A percentile compares a stretch with the other conserved stretches of the same genome.
Evolutionary conservation across 2,888 invertebrate genomes (phyloP).

Genomic region (Cataglyphis altisquamis): DNA sequence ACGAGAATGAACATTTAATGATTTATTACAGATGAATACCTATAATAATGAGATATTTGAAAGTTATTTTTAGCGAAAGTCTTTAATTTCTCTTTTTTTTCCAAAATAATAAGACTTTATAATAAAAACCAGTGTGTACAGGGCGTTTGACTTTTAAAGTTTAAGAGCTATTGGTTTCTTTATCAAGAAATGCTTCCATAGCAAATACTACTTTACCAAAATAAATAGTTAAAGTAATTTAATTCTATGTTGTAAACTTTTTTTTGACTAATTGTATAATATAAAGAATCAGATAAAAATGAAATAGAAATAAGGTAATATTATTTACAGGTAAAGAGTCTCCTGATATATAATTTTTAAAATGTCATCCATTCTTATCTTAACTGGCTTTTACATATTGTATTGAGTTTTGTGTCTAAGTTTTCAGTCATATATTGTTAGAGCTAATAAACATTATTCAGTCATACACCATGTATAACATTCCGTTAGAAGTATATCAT

Average conservation of each 20-base stretch:
- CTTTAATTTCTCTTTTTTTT: slow-evolving; percentile 58
- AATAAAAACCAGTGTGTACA: slow-evolving; percentile 45
- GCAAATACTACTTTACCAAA: background rate
- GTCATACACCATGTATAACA: slow-evolving; percentile 48
- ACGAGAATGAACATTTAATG: slow-evolving; percentile 42
- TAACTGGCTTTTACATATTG: slow-evolving; percentile 32
- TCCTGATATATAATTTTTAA: slow-evolving; percentile 20
- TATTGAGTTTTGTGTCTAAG: slow-evolving; percentile 40
- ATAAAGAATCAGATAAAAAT: slow-evolving; percentile 2
- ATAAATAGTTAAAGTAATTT: background rate
- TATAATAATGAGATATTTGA: slow-evolving; percentile 39
- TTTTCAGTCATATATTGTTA: slow-evolving; percentile 36
- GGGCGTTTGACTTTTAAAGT: slow-evolving; percentile 51
- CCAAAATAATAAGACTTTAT: slow-evolving; percentile 46
- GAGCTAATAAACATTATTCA: slow-evolving; percentile 46
- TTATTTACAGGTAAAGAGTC: slow-evolving; percentile 54
- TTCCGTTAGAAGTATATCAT: slow-evolving; percentile 31
- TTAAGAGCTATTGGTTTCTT: slow-evolving; percentile 25
- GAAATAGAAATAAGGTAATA: slow-evolving; percentile 29
- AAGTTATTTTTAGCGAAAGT: slow-evolving; percentile 62
- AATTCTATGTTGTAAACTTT: slow-evolving; percentile 5
- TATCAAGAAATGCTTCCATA: slow-evolving; percentile 15
- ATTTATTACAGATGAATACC: slow-evolving; percentile 51
- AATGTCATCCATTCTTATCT: slow-evolving; percentile 16
- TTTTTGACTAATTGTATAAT: slow-evolving; percentile 17